Conservation (phyloP, 2,113 vertebrate species). For the Morphnarchus princeps region DNA sequence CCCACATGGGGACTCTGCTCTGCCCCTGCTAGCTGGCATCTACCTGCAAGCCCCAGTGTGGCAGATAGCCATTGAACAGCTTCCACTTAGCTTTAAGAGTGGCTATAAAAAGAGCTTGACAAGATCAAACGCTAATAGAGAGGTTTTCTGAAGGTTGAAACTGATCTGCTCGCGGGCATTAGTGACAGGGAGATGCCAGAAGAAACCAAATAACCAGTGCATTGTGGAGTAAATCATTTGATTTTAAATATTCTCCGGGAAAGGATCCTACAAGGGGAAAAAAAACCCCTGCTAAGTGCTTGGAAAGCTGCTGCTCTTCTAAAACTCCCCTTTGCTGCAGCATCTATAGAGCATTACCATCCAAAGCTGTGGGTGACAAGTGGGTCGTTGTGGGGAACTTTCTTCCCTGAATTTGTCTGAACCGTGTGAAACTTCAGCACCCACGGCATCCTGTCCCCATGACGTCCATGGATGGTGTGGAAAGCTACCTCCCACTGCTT, state of each 20-base stretch:
- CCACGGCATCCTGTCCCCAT: not conserved
- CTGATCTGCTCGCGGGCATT: not conserved
- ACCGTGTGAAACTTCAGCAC: not conserved
- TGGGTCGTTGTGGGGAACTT: not conserved
- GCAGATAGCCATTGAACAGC: not conserved
- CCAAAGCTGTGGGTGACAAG: not conserved
- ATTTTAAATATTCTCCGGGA: not conserved
- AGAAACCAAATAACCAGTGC: slow-evolving; percentile 23
- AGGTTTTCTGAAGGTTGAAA: slow-evolving; percentile 40
- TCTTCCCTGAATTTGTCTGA: not conserved
- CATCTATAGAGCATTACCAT: not conserved
- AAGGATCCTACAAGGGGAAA: not conserved
- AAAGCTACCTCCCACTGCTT: not conserved
- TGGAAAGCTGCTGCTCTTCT: not conserved
- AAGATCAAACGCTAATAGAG: slow-evolving; percentile 41
- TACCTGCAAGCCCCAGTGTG: accelerated
- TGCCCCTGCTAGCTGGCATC: not conserved
- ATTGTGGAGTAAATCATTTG: slow-evolving; percentile 16
- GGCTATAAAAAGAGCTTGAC: slow-evolving; percentile 9
- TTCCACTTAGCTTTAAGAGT: not conserved
- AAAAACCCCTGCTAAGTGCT: not conserved
- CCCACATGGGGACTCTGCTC: not conserved
- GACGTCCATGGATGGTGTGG: not conserved
- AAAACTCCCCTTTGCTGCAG: not conserved
- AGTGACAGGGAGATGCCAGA: not conserved